Evolutionary conservation across 2,888 invertebrate genomes (phyloP).

Genomic region (Drosophila mettleri): DNA sequence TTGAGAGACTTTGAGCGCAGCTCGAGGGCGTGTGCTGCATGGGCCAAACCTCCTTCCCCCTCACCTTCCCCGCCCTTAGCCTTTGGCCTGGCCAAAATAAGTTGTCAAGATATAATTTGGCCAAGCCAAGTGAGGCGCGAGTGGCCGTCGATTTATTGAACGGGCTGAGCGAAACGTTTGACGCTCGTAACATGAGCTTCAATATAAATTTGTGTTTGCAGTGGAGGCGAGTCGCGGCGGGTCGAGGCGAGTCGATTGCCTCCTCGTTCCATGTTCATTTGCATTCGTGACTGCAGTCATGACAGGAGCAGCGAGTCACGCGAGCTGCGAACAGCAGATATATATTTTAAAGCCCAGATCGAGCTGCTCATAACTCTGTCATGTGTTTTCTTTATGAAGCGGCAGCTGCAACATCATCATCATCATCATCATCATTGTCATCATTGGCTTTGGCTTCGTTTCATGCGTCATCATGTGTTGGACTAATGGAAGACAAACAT

Average conservation of each 20-base stretch:
- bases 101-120: slow-evolving; percentile 68
- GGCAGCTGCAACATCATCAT: slow-evolving; percentile 26
- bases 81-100: slow-evolving; percentile 38
- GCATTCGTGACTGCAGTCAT: slow-evolving; percentile 73
- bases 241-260: background rate
- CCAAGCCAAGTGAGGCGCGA: slow-evolving; percentile 18
- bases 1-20: background rate
- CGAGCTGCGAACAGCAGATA: slow-evolving; percentile 51
- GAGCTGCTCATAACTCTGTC: slow-evolving; percentile 57
- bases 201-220: slow-evolving; percentile 40
- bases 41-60: too few species aligned
- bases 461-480: slow-evolving; percentile 59
- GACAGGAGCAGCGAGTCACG: slow-evolving; percentile 73
- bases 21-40: slow-evolving; percentile 9
- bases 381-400: slow-evolving; percentile 36
- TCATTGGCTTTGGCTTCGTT: slow-evolving; percentile 7
- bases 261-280: slow-evolving; percentile 64
- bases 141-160: slow-evolving; percentile 40
- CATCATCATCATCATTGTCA: slow-evolving; percentile 15
- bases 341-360: slow-evolving; percentile 25
- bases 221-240: background rate
- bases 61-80: background rate
- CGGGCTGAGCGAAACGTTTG: slow-evolving; percentile 53
- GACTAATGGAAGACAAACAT: slow-evolving; percentile 79
- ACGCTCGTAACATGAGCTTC: slow-evolving; percentile 75